Percentiles rank a stretch among this genome's conserved stretches.
Conservation (phyloP, 2,113 vertebrate species). For the Pseudopodoces humilis region DNA sequence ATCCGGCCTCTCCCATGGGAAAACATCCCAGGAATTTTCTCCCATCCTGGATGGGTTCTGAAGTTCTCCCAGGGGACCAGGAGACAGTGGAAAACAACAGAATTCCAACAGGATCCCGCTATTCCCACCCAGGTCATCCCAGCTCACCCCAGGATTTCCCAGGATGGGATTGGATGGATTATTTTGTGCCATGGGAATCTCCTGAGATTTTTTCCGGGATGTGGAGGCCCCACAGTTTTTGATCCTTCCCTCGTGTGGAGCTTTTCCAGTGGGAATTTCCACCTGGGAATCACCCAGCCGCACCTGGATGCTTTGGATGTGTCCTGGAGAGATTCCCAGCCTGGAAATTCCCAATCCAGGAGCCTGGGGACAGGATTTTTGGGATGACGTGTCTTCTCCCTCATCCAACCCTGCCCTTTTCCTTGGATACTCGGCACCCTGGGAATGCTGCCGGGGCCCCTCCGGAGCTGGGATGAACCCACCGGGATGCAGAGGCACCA, state of each 20-base stretch:
- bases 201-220: background rate
- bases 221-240: fast-evolving
- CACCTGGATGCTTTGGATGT: background rate
- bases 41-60: too few species aligned
- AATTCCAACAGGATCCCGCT: fast-evolving
- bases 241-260: fast-evolving
- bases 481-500: background rate
- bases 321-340: background rate
- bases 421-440: background rate
- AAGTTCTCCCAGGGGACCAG: background rate
- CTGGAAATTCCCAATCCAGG: background rate
- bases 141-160: background rate
- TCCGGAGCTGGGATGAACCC: background rate
- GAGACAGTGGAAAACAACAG: fast-evolving
- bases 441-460: fast-evolving
- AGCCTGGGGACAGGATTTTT: background rate
- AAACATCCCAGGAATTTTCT: background rate
- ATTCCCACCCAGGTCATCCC: background rate
- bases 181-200: fast-evolving
- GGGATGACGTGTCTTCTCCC: background rate
- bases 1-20: background rate
- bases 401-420: background rate
- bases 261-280: background rate
- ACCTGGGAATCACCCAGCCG: fast-evolving
- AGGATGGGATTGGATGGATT: background rate